Percentiles rank a stretch among this genome's conserved stretches.
Conservation (phyloP, 2,113 vertebrate species). For the Coptodon bakossiorum region DNA sequence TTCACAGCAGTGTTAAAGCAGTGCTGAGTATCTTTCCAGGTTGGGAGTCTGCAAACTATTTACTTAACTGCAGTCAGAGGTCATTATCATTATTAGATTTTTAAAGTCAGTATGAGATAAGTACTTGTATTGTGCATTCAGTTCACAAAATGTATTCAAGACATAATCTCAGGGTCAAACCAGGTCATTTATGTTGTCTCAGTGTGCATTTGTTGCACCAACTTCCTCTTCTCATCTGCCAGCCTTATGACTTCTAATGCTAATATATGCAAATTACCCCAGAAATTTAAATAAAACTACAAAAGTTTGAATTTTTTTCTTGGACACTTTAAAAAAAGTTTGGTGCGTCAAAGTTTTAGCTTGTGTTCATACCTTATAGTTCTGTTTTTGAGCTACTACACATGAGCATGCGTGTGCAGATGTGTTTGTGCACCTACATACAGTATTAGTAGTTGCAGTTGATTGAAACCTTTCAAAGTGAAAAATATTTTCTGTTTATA, state of each 20-base stretch:
- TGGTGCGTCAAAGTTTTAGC: background rate
- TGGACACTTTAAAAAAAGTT: background rate
- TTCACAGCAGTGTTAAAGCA: background rate
- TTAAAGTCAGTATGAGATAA: background rate
- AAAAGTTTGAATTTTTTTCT: background rate
- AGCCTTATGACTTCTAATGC: conserved; percentile 7
- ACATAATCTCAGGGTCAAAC: background rate
- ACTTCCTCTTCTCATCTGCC: background rate
- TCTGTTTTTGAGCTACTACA: background rate
- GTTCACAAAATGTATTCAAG: background rate
- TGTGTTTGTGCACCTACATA: background rate
- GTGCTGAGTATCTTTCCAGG: background rate
- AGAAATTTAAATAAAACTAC: background rate
- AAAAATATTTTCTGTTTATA: background rate
- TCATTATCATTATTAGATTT: background rate
- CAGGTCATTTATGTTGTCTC: background rate
- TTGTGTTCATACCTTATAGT: background rate
- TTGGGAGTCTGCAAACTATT: background rate
- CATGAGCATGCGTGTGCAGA: background rate
- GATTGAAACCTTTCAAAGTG: background rate
- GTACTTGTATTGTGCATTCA: background rate
- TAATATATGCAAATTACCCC: background rate
- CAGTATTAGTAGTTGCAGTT: background rate
- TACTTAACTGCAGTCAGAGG: background rate
- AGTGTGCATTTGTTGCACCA: background rate